These are phyloP conservation scores for Agrochola lota DNA, from an alignment of 2,888 invertebrate species.

Conservation along the genomic window DNA sequence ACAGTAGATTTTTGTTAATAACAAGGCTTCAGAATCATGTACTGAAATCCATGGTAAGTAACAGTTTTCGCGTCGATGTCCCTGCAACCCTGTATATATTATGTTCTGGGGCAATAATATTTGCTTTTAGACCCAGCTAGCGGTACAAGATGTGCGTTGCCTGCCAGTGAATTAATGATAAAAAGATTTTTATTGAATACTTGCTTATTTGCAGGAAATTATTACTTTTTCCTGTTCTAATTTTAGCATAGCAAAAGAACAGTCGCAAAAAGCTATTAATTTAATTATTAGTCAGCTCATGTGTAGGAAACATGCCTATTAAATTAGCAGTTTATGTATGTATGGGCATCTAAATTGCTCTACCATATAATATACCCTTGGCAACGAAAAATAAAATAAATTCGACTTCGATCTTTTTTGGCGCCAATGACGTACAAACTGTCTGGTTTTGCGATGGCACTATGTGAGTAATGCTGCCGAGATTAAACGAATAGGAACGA, in stretches of 20 bases:
- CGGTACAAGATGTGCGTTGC: no score
- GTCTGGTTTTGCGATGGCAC: slow-evolving; percentile 23
- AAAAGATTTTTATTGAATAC: not conserved
- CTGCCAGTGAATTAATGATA: not conserved
- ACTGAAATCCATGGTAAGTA: no score
- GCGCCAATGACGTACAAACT: slow-evolving; percentile 34
- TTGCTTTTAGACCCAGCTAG: no score
- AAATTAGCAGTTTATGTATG: not conserved
- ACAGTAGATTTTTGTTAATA: no score
- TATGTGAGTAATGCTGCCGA: slow-evolving; percentile 8
- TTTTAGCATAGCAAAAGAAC: not conserved
- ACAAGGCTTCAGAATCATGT: no score
- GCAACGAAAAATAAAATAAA: not conserved
- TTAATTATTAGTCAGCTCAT: not conserved
- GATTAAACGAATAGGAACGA: slow-evolving; percentile 34
- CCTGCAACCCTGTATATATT: no score
- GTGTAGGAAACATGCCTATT: not conserved
- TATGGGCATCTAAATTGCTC: not conserved
- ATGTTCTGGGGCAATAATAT: no score
- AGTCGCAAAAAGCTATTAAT: not conserved
- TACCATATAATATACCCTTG: slow-evolving; percentile 4
- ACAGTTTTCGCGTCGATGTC: no score
- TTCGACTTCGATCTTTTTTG: slow-evolving; percentile 35
- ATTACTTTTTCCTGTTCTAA: not conserved
- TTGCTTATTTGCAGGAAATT: not conserved